Base-by-base conservation (phyloP, 2,797 vertebrate genomes). In the Tympanoctomys barrerae region DNA sequence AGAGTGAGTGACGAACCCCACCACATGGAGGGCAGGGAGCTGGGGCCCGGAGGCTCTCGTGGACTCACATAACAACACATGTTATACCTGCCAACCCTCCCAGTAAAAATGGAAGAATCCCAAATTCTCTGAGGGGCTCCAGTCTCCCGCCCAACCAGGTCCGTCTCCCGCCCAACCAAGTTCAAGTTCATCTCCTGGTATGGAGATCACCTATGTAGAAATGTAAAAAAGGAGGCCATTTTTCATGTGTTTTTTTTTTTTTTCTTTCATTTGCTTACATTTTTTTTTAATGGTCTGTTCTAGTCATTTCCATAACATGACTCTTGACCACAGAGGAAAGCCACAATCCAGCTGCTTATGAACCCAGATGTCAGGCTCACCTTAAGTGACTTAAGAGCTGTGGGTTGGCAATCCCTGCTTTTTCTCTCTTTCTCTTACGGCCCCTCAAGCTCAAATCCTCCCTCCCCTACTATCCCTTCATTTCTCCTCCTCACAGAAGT, bases 41-140 rank as follows among this genome's bases (percentile, higher is more conserved):
- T 31, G 83, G 93, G 95, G 96, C 94, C 97, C 97, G 93, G 98
- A 98, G 98, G 98, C 97, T 98, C 98, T 98, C 98, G 98, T 98
- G 98, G 98, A 99, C 98, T 98, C 98, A 98, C 98, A 98, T 98
- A 98, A 99, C 98, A 99, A 98, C 98, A 99, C 98, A 98, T 97
- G 98, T 97, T 99, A 98, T 99, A 99, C 98, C 98, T 99, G 98
- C 98, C 98, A 99, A 99, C 98, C 98, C 98, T 98, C 98, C 98
- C 98, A 98, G 98, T 98, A 98, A 98, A 98, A 98, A 98, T 98
- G 98, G 98, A 98, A 98, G 98, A 99, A 98, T 98, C 98, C 98
- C 98, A 42, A 98, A 98, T 98, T 98, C 98, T 98, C 98, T 98
- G 98, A 98, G 98, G 98, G 98, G 98, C 98, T 99, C 98, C 98